Evolutionary conservation across 2,113 vertebrate species (phyloP).

Genomic region (Podocnemis expansa): DNA sequence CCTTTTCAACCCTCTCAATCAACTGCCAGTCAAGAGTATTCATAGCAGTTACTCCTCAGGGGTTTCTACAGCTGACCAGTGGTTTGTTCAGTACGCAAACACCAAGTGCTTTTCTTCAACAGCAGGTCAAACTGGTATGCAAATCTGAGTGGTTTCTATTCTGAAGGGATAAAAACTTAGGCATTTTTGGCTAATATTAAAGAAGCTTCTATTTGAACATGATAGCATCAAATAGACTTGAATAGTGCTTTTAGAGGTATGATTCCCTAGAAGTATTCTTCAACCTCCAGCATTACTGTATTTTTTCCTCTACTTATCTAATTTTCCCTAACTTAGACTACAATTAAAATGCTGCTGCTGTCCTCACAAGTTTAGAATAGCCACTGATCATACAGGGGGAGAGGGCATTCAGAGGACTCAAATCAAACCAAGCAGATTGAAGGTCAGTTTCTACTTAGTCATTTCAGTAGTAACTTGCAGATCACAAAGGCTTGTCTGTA

Average conservation of each 20-base stretch:
- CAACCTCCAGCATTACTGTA: background rate
- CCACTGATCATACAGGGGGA: background rate
- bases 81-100: background rate
- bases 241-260: background rate
- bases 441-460: background rate
- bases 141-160: background rate
- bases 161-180: background rate
- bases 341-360: background rate
- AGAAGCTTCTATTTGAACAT: background rate
- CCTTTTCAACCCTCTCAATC: background rate
- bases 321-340: background rate
- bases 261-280: background rate
- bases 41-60: background rate
- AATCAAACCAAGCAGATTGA: background rate
- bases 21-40: background rate
- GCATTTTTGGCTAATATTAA: background rate
- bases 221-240: background rate
- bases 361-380: background rate
- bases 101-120: background rate
- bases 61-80: no score
- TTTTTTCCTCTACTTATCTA: no score
- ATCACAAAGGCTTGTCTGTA: no score
- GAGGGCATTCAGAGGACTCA: background rate
- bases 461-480: background rate
- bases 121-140: accelerated